Evolutionary conservation across 1,140 invertebrate species (phyloP), one percentile per base, ranked within the genome.

Genomic region (Rhagoletis zephyria): DNA sequence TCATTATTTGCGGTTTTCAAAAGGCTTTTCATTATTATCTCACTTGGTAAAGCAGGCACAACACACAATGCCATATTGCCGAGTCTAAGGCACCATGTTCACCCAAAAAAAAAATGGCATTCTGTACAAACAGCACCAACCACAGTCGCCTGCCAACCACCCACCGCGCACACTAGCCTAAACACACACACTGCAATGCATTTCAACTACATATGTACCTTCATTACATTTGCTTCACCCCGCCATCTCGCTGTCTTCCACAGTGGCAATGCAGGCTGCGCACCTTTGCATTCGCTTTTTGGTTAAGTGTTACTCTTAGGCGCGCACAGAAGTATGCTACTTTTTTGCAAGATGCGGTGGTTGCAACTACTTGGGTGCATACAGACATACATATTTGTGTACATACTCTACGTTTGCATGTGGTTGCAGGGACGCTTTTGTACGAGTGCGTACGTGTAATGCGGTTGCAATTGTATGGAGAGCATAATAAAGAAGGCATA

Each of bases 11-110:
- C 19, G 85, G 85, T 63, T 63, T 85, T 42, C 45, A 85, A 61
- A 85, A 56, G 7, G 30, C 74, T 56, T 85, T 85, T 85, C 30
- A 85, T 85, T 85, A 85, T 85, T 85, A 85, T 63, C 85, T 63
- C 85, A 85, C 85, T 85, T 48, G 56, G 19, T 30, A 85, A n/a
- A 42, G 56, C 51, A 45, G 16, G 40, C 48, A 14, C 59, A 42
- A 45, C 16, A 19, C n/a, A 85, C 85, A 85, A 40, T 85, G 30
- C 2, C 45, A 59, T 30, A 30, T 1, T 30, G 7, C 12, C 42
- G 70, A 42, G 45, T 40, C 45, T 3, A 9, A 3, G 9, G 40
- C 4, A 4, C 14, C 12, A 77, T 4, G 7, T 4, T 51, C 1
- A 7, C 14, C 3, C 42, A 3, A 81, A 81, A n/a, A 4, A 1